Conservation (phyloP, 53 echinoderm and acorn worm species). For the Holothuria scabra region DNA sequence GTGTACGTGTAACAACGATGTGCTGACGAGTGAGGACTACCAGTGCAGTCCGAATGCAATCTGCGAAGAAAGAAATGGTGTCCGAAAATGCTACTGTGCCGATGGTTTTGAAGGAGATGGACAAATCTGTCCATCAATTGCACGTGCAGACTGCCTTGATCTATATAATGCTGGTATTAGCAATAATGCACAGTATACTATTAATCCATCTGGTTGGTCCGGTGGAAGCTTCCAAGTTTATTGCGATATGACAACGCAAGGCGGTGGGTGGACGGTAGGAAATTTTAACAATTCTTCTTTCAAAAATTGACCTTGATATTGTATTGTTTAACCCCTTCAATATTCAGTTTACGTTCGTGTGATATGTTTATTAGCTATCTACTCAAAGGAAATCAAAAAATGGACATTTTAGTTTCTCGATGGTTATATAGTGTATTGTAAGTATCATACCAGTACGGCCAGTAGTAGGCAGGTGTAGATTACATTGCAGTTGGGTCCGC, state of each 20-base stretch:
- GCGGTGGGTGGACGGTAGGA: constrained; percentile 31
- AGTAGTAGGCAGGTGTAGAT: too few species aligned
- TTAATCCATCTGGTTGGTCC: constrained; percentile 29
- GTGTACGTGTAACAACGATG: neutral
- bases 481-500: too few species aligned
- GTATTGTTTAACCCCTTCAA: too few species aligned
- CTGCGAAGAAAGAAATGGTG: neutral
- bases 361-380: too few species aligned
- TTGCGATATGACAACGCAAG: constrained; percentile 16
- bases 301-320: too few species aligned
- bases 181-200: constrained; percentile 14
- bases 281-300: too few species aligned
- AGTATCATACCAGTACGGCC: too few species aligned
- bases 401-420: too few species aligned
- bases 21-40: neutral
- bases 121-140: neutral
- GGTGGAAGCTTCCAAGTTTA: constrained; percentile 4
- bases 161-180: constrained; percentile 4
- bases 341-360: too few species aligned
- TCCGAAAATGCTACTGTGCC: neutral
- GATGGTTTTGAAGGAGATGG: constrained; percentile 20
- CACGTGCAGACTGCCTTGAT: neutral
- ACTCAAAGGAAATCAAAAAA: too few species aligned
- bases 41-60: neutral
- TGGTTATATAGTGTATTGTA: too few species aligned